Evolutionary conservation across 2,797 vertebrate genomes (phyloP), one percentile per base, ranked within the genome.

Genomic region (Hypotaenidia philippensis): DNA sequence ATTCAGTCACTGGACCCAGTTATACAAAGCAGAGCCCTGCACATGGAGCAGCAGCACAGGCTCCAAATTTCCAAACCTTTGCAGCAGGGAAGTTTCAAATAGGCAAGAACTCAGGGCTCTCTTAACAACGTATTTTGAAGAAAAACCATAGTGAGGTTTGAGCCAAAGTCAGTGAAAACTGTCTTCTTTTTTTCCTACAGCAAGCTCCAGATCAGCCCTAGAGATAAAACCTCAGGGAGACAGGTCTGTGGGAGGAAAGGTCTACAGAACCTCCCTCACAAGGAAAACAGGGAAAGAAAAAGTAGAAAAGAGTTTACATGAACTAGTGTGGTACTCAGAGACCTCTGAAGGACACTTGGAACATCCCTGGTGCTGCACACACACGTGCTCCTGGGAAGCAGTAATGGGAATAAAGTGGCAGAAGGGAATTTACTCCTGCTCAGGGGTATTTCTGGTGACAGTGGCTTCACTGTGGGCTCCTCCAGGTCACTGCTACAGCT

Each of bases 301-400:
- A 20, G 29, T 25, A 50, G 21, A 15, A 25, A 47, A 53, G 41
- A 22, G 25, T 44, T 74, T 45, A 53, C 8, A 23, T 18, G 6
- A 70, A 36, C 59, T n/a, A n/a, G 10, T 7, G 34, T 19, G 36
- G n/a, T 14, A 26, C 45, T 40, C 5, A 36, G 71, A 76, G 82
- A 90, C 15, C 50, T 50, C n/a, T 13, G 6, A 27, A 50, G n/a
- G 66, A 74, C 22, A 15, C 29, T 6, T n/a, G 44, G 49, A 61
- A 31, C 32, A 41, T 31, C 40, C 56, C 26, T 44, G 52, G 38
- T 32, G 19, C 71, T 59, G 57, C 26, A 27, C 1, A 0, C 7
- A 10, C 12, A 3, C 0, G 0, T 57, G 57, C 9, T 32, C 14
- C 11, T 1, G 21, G 47, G 61, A 31, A 82, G 14, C 12, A 5